These are phyloP conservation scores for Emydoidea blandingii DNA, from an alignment of 2,797 vertebrate species.

Conservation along the genomic window DNA sequence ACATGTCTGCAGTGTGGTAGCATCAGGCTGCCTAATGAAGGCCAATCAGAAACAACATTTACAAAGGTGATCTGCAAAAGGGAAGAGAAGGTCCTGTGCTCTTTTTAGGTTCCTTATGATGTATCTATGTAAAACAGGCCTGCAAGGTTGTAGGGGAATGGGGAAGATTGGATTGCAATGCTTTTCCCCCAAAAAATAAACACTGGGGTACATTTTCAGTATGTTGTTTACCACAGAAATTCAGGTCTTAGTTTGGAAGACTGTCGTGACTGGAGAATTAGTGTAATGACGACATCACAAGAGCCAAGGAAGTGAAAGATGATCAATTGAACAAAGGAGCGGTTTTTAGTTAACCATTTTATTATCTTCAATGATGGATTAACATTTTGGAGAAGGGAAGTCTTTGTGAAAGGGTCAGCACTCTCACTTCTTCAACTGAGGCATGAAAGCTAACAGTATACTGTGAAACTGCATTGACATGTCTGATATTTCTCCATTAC, in stretches of 20 bases:
- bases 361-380: not conserved
- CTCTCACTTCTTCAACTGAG: not conserved
- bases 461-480: not conserved
- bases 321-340: fast-evolving
- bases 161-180: not conserved
- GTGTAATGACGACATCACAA: not conserved
- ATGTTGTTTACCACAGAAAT: not conserved
- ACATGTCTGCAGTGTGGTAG: not conserved
- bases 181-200: not conserved
- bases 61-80: too few relatives aligned
- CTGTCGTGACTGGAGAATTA: not conserved
- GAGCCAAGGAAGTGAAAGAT: not conserved
- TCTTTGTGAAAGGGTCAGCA: not conserved
- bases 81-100: not conserved
- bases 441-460: not conserved
- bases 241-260: not conserved
- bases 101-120: not conserved
- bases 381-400: not conserved
- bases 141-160: not conserved
- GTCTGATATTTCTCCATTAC: not conserved
- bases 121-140: not conserved
- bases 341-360: not conserved
- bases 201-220: not conserved
- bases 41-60: not conserved
- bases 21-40: not conserved